Conservation (phyloP, 2,113 vertebrate species). For the Heptranchias perlo region DNA sequence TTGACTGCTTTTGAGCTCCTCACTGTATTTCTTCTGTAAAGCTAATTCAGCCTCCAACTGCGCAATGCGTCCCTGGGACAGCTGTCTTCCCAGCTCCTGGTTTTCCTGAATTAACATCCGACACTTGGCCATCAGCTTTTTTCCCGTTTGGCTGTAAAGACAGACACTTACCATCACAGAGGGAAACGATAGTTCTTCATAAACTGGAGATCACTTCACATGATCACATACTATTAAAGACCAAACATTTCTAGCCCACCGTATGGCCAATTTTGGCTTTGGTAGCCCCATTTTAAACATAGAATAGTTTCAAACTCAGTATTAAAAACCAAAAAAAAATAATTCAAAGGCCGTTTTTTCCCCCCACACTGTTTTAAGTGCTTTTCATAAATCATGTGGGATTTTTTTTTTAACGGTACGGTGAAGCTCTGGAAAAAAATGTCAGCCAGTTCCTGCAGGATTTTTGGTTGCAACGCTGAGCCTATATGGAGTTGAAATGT, state of each 20-base stretch:
- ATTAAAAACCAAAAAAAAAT: not conserved
- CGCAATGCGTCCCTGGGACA: slow-evolving; percentile 97
- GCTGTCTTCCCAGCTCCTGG: slow-evolving; percentile 96
- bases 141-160: slow-evolving; percentile 99
- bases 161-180: slow-evolving; percentile 93
- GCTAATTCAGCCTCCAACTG: slow-evolving; percentile 98
- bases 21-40: slow-evolving; percentile 99
- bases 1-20: slow-evolving; percentile 99
- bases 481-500: not conserved
- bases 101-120: slow-evolving; percentile 99
- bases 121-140: slow-evolving; percentile 99
- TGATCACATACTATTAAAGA: slow-evolving; percentile 28
- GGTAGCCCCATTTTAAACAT: not conserved
- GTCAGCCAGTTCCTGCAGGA: slow-evolving; percentile 23
- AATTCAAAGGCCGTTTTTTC: no score
- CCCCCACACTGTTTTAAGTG: not conserved
- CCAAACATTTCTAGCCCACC: not conserved
- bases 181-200: slow-evolving; percentile 64
- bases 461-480: not conserved
- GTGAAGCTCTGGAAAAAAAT: slow-evolving; percentile 8
- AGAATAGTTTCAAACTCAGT: not conserved
- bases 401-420: not conserved
- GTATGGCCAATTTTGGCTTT: not conserved
- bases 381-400: not conserved
- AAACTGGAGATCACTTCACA: slow-evolving; percentile 25